Evolutionary conservation across 2,797 vertebrate genomes (phyloP).

Genomic region (Artibeus jamaicensis): DNA sequence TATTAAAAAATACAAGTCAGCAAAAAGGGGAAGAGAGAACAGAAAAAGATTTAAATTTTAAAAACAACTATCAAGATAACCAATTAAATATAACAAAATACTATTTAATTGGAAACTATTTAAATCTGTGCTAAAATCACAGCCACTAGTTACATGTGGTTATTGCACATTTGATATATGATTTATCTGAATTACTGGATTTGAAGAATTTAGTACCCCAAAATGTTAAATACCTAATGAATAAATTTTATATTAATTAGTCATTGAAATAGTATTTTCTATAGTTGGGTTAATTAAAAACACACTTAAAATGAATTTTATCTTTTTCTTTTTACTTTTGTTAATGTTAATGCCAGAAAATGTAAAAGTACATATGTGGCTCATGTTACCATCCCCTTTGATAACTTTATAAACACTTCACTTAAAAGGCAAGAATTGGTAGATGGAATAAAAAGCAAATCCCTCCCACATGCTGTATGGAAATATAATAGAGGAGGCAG

Average conservation of each 20-base stretch:
- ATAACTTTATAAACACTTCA: background rate
- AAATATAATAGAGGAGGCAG: background rate
- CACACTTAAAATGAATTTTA: background rate
- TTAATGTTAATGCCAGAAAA: background rate
- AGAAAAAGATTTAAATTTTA: background rate
- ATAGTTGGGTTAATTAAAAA: background rate
- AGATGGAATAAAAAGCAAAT: background rate
- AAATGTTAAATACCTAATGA: background rate
- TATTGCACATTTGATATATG: background rate
- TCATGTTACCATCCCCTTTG: background rate
- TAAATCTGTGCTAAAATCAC: background rate
- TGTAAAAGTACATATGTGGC: background rate
- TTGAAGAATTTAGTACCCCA: background rate
- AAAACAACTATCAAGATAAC: background rate
- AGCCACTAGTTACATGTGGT: background rate
- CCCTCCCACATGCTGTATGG: background rate
- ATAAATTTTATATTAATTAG: background rate
- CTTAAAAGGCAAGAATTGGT: background rate
- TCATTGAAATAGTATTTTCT: background rate
- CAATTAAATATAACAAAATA: background rate
- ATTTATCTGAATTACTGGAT: background rate
- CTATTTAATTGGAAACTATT: background rate
- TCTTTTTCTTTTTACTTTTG: background rate
- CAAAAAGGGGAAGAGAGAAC: no score
- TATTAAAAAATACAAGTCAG: background rate